phyloP scores from a whole-genome alignment of 2,797 vertebrate genomes.

The Labeo calbasu region DNA sequence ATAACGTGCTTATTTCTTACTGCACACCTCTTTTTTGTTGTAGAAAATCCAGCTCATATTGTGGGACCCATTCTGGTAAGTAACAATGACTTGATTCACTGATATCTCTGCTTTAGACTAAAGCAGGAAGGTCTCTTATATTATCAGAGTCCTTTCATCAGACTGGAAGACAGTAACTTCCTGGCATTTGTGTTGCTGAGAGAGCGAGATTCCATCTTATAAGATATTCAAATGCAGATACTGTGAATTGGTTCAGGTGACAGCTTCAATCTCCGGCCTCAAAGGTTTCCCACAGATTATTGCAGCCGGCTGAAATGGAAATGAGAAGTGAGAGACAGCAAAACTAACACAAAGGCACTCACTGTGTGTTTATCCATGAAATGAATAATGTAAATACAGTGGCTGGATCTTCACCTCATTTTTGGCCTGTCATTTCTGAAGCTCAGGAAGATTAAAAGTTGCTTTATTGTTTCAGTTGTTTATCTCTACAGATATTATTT shows the following conservation, averaged over 20 bases:
- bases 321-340: slow-evolving; percentile 26
- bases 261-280: slow-evolving; percentile 27
- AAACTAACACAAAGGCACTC: slow-evolving; percentile 39
- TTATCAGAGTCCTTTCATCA: neutral
- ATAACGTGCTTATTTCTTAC: neutral
- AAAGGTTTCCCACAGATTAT: slow-evolving; percentile 23
- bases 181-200: neutral
- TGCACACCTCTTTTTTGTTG: slow-evolving; percentile 64
- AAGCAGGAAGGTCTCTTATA: neutral
- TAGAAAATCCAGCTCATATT: slow-evolving; percentile 84
- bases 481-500: slow-evolving; percentile 5
- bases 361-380: slow-evolving; percentile 18
- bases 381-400: slow-evolving; percentile 11
- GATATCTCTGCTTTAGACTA: neutral
- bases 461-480: slow-evolving; percentile 7
- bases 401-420: neutral
- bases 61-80: slow-evolving; percentile 84
- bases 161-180: neutral
- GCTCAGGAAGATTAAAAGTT: slow-evolving; percentile 1
- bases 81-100: slow-evolving; percentile 36
- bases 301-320: slow-evolving; percentile 18
- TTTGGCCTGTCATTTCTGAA: slow-evolving; percentile 5
- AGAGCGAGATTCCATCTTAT: slow-evolving; percentile 6
- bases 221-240: slow-evolving; percentile 13
- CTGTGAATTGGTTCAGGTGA: slow-evolving; percentile 33